These are phyloP conservation scores for Ostrea edulis DNA, from an alignment of 1,140 invertebrate genomes.

Conservation along the genomic window DNA sequence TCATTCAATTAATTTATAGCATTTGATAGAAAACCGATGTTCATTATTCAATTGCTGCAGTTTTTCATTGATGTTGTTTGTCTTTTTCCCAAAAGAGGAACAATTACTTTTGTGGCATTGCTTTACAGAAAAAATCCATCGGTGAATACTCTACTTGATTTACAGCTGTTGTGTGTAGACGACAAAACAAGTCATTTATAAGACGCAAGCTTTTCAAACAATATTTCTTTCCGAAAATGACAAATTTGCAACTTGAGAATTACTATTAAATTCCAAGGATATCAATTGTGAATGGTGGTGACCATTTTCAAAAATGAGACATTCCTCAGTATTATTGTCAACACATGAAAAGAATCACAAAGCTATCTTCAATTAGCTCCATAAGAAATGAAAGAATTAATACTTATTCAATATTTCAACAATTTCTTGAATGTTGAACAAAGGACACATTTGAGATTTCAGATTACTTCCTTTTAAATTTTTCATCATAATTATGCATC, in stretches of 20 bases:
- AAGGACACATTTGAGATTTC: not conserved
- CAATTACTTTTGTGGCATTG: not conserved
- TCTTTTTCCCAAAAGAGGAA: not conserved
- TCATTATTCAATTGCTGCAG: not conserved
- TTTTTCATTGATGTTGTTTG: not conserved
- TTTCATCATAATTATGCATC: conserved; percentile 5
- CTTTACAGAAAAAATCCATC: conserved; percentile 8
- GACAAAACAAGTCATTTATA: no score
- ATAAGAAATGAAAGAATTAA: not conserved
- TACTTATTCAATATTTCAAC: not conserved
- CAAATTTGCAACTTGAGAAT: no score
- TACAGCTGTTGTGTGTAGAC: not conserved
- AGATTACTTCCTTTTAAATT: conserved; percentile 17
- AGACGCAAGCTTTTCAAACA: no score
- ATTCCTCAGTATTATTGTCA: no score
- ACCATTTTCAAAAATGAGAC: no score
- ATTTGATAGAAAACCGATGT: not conserved
- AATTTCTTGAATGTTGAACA: not conserved
- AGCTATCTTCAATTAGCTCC: not conserved
- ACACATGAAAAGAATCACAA: not conserved
- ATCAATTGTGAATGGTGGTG: no score
- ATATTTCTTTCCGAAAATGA: no score
- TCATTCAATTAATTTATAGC: not conserved
- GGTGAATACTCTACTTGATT: not conserved
- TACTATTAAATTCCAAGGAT: no score